Evolutionary conservation across 2,113 vertebrate genomes (phyloP), one percentile per base, ranked within the genome.

Genomic region (Tangachromis dhanisi): DNA sequence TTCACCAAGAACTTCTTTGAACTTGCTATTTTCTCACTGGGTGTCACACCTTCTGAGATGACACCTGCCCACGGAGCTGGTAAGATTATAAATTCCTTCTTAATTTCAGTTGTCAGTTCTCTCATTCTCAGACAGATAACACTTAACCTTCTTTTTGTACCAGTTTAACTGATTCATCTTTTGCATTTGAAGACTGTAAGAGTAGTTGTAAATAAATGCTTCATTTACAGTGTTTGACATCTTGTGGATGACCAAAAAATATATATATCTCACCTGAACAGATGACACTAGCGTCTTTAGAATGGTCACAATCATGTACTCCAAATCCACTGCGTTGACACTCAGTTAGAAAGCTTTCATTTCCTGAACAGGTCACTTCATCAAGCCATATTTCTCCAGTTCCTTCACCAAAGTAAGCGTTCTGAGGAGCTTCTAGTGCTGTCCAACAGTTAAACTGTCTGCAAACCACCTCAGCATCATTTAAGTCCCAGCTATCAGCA

Each of bases 31-130:
- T 29, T 59, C 13, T 59, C 3, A 29, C 13, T 16, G 55, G 2
- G 0, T 16, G 55, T 59, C 13, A 2, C 55, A 59, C 12, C 24
- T 16, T 3, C 0, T 1, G 13, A 29, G 24, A 2, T 8, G 55
- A 2, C 24, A 57, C 5, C 0, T 26, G 54, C 11, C 53, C 53
- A 24, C 4, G 2, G 21, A 55, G 54, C 53, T 55, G 53, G 11
- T 55, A 24, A 24, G 53, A 55, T 55, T 1, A 55, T 13, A 8
- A 24, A 55, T 55, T 55, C 11, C 11, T 13, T 55, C 53, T 55
- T 55, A 55, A 55, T 55, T 55, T 24, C 11, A 55, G 11, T 55
- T 55, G 21, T 55, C 6, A 4, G 11, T 13, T 55, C 53, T 55
- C 53, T 13, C 53, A 55, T 24, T 24, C 53, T 55, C 53, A 57